Evolutionary conservation across 1,140 invertebrate species (phyloP), one percentile per base, ranked within the genome.

Genomic region (Pogonognathellus flavescens): DNA sequence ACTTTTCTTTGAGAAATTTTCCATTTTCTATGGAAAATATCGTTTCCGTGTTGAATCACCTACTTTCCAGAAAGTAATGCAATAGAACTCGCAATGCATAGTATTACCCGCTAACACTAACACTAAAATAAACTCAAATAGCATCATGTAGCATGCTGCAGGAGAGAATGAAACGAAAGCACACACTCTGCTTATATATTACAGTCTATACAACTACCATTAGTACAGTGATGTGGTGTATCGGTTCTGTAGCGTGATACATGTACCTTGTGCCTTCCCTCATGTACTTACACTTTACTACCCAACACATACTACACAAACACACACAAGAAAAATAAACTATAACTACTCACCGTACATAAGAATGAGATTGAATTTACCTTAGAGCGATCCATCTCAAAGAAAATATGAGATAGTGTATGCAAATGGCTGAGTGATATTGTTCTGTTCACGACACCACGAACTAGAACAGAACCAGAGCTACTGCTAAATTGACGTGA

Each of bases 371-470:
- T 76, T 76, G 70, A 76, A 49, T 76, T 76, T 76, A 76, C 70
- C 70, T 76, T 76, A 41, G n/a, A 76, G 70, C 70, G 70, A 76
- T 76, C 70, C 70, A 76, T 76, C 70, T 76, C 70, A 20, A 76
- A 31, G 62, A 76, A 76, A 76, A 76, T 76, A 76, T 9, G 22
- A 76, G 41, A 76, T 76, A 76, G 70, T 76, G 70, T 76, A 76
- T 76, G 70, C 49, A 76, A 76, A 76, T 50, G 41, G 70, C 41
- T 76, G 70, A 49, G 70, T 41, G 70, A 76, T 76, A 49, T 76
- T 76, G 70, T 76, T 76, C 70, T 76, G 25, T 76, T 66, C 62
- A 66, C 62, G 62, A 31, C 22, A 66, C 22, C 20, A 60, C 59
- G n/a, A 66, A 25, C 22, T 14, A 66, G 62, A 66, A 25, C 11